A percentile compares a stretch with the other conserved stretches of the same genome.
Evolutionary conservation across 2,888 invertebrate genomes (phyloP).

Genomic region (Eledona agricola): DNA sequence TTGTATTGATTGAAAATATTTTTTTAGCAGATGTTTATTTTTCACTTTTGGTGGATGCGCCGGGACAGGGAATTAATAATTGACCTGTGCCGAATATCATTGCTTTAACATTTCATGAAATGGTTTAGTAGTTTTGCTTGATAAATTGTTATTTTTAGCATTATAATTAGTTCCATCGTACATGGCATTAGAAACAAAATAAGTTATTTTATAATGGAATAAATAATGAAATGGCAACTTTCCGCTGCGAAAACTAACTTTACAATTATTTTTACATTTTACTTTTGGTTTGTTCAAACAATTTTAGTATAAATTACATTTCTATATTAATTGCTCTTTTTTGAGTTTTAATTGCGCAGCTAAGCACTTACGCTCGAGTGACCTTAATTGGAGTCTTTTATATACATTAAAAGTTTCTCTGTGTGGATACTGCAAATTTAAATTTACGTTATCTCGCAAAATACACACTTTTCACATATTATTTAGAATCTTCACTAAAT

Average conservation of each 20-base stretch:
- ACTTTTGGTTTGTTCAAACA: conserved; percentile 3
- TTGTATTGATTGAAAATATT: too few relatives aligned
- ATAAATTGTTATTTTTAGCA: too few relatives aligned
- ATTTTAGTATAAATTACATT: conserved; percentile 1
- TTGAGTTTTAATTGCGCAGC: conserved; percentile 31
- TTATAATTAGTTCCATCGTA: too few relatives aligned
- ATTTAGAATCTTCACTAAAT: too few relatives aligned
- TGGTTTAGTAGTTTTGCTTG: too few relatives aligned
- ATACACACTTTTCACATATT: conserved; percentile 10
- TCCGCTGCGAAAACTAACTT: background rate
- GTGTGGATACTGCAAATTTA: conserved; percentile 28
- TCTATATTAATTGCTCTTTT: conserved; percentile 22
- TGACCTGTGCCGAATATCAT: too few relatives aligned
- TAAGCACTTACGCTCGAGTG: conserved; percentile 28
- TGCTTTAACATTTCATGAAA: too few relatives aligned
- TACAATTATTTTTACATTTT: background rate
- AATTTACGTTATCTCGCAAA: conserved; percentile 31
- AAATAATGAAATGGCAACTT: conserved; percentile 1
- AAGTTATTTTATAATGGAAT: conserved; percentile 11
- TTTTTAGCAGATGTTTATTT: too few relatives aligned
- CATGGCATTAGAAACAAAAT: too few relatives aligned
- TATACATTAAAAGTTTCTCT: conserved; percentile 31
- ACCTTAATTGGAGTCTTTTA: conserved; percentile 23
- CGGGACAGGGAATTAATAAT: conserved; percentile 15
- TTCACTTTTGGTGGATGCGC: conserved; percentile 23